phyloP scores from a whole-genome alignment of 2,888 invertebrate genomes.

The Cryptops parisi region DNA sequence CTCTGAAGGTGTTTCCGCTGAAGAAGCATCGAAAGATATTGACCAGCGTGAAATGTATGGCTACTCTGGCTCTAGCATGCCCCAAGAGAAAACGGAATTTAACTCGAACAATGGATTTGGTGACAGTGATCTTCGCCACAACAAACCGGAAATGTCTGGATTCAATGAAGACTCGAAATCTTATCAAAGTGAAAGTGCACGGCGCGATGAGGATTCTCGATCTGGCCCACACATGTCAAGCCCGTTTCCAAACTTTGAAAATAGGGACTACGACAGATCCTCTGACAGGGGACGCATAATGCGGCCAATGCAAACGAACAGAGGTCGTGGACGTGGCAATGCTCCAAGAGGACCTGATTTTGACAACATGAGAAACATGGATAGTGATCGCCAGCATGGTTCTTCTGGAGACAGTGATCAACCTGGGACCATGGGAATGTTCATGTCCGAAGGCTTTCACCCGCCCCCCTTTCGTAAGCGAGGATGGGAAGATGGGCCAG shows the following conservation, averaged over 20 bases:
- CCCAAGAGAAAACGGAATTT: neutral
- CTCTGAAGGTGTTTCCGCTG: conserved; percentile 1
- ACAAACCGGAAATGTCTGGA: neutral
- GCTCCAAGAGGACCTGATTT: neutral
- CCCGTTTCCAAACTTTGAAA: neutral
- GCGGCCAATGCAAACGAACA: neutral
- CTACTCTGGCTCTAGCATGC: neutral
- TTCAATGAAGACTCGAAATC: neutral
- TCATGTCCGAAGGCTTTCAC: neutral
- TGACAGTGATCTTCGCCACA: conserved; percentile 15
- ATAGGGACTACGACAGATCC: neutral
- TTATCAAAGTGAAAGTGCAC: neutral
- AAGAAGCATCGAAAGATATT: conserved; percentile 9
- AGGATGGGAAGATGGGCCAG: conserved; percentile 3
- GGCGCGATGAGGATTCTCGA: neutral
- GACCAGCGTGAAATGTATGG: conserved; percentile 3
- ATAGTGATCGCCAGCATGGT: neutral
- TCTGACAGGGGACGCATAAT: neutral
- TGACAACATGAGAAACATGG: neutral
- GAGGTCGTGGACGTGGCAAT: neutral
- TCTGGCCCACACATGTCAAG: neutral
- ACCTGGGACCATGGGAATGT: neutral
- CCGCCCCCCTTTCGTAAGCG: neutral
- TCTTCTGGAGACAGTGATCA: neutral
- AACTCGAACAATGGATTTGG: conserved; percentile 8